A percentile compares a stretch with the other conserved stretches of the same genome.
Conservation (phyloP, 2,113 vertebrate species). For the Xerus inauris region DNA sequence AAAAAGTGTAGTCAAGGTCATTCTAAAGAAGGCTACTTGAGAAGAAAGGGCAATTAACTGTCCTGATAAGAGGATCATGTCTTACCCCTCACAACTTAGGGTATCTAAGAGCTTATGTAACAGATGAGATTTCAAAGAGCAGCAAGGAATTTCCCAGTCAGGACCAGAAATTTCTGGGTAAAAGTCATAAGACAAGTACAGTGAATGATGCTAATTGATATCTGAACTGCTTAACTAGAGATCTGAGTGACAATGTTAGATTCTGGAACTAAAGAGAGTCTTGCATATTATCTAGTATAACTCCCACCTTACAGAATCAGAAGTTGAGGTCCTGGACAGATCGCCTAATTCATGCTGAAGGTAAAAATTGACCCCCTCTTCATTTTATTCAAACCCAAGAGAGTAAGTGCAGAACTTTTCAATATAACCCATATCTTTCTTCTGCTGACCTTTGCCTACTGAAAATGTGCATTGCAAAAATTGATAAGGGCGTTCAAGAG, state of each 20-base stretch:
- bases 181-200: slow-evolving; percentile 23
- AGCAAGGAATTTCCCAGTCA: not conserved
- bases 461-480: slow-evolving; percentile 8
- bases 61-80: slow-evolving; percentile 20
- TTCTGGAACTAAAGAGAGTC: not conserved
- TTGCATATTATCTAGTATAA: not conserved
- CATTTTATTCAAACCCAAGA: not conserved
- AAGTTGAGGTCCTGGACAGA: not conserved
- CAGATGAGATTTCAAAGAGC: slow-evolving; percentile 58
- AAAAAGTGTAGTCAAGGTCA: slow-evolving; percentile 31
- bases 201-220: not conserved
- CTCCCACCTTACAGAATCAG: not conserved
- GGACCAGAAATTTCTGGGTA: slow-evolving; percentile 46
- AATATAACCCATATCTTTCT: not conserved
- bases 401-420: not conserved
- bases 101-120: slow-evolving; percentile 35
- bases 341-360: not conserved
- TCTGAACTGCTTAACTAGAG: slow-evolving; percentile 5
- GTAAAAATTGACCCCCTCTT: not conserved
- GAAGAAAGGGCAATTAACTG: slow-evolving; percentile 71
- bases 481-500: not conserved
- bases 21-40: slow-evolving; percentile 61
- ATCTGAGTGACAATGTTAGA: not conserved
- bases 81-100: not conserved
- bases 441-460: not conserved